These are phyloP conservation scores for Drosophila nigricruria DNA, from an alignment of 2,888 invertebrate species.

Conservation along the genomic window DNA sequence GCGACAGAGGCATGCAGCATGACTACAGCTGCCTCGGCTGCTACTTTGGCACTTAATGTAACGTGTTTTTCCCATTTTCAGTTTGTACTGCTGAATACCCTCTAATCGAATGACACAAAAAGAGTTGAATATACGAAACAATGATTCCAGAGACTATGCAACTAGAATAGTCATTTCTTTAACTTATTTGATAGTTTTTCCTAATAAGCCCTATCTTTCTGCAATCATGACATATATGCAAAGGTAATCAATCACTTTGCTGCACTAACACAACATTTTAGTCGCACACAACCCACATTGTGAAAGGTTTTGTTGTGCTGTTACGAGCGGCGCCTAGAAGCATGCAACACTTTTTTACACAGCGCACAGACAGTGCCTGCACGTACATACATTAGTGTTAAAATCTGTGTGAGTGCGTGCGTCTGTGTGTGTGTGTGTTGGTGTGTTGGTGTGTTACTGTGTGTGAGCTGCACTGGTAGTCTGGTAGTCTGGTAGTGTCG, in stretches of 20 bases:
- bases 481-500: constrained; percentile 17
- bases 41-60: constrained; percentile 66
- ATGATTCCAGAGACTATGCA: not conserved
- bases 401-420: constrained; percentile 23
- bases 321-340: constrained; percentile 29
- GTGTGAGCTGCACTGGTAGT: constrained; percentile 20
- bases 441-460: constrained; percentile 22
- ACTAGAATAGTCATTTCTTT: not conserved
- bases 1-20: constrained; percentile 35
- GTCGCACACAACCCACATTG: not conserved
- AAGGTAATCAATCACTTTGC: constrained; percentile 2
- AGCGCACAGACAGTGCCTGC: constrained; percentile 17
- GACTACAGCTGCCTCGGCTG: constrained; percentile 22
- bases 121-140: not conserved
- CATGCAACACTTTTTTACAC: constrained; percentile 56
- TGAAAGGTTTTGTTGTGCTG: constrained; percentile 1
- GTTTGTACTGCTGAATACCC: constrained; percentile 37
- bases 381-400: constrained; percentile 23
- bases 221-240: not conserved
- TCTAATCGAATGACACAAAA: not conserved
- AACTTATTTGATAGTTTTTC: not conserved
- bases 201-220: not conserved
- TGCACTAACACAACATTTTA: not conserved
- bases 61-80: constrained; percentile 33
- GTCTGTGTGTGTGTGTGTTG: constrained; percentile 21